phyloP scores from a whole-genome alignment of 2,888 invertebrate genomes.

The Parnassius apollo region DNA sequence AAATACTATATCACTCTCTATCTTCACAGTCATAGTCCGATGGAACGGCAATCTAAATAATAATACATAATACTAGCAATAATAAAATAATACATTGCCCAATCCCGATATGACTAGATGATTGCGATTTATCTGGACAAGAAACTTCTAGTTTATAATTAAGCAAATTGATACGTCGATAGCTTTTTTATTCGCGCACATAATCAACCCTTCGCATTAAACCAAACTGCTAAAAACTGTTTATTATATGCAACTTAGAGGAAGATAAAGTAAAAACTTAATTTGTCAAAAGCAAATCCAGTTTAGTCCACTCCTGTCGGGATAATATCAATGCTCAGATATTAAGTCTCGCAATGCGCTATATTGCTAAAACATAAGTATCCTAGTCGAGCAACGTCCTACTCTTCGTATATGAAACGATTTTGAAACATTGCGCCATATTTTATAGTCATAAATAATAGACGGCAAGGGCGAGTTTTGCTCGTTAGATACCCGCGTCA shows the following conservation, averaged over 20 bases:
- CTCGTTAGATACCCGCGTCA: conserved; percentile 25
- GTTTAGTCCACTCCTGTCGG: conserved; percentile 29
- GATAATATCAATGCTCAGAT: conserved; percentile 26
- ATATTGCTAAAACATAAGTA: conserved; percentile 19
- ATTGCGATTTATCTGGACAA: no score
- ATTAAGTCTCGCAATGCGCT: conserved; percentile 9
- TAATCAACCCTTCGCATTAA: conserved; percentile 14
- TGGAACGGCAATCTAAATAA: no score
- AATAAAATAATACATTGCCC: no score
- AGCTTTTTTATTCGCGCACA: not conserved
- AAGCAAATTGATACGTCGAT: not conserved
- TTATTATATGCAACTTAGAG: conserved; percentile 32
- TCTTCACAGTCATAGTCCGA: no score
- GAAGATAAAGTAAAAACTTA: conserved; percentile 39
- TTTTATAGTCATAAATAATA: conserved; percentile 47
- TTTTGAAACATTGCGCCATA: conserved; percentile 35
- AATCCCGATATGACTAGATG: no score
- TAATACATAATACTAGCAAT: no score
- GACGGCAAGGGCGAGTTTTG: conserved; percentile 36
- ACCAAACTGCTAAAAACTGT: conserved; percentile 36
- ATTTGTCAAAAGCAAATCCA: conserved; percentile 35
- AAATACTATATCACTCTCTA: no score
- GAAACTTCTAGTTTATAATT: no score
- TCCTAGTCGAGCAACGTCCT: conserved; percentile 10
- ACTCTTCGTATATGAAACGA: conserved; percentile 26